Conservation (phyloP, 1,140 invertebrate genomes). For the Samia ricini region DNA sequence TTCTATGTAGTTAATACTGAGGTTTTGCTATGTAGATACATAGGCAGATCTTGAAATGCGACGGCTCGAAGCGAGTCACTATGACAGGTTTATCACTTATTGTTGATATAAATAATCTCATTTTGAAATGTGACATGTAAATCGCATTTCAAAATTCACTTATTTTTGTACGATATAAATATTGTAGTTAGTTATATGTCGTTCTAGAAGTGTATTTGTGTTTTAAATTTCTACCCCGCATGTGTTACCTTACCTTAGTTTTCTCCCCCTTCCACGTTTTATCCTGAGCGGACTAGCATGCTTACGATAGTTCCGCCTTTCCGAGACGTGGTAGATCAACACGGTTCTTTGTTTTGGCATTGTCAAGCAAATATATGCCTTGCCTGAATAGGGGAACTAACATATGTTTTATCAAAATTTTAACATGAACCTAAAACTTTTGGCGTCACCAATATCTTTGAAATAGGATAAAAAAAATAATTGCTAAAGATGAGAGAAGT, state of each 20-base stretch:
- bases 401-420: constrained; percentile 42
- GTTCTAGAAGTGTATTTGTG: neutral
- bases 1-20: no score
- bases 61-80: no score
- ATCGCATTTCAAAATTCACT: no score
- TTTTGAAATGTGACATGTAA: no score
- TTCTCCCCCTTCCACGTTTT: constrained; percentile 42
- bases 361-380: constrained; percentile 36
- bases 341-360: constrained; percentile 67
- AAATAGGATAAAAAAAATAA: no score
- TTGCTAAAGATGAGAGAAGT: no score
- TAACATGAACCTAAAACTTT: constrained; percentile 36
- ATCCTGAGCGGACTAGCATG: constrained; percentile 58
- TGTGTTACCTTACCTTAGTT: neutral
- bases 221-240: neutral
- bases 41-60: no score
- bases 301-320: constrained; percentile 46
- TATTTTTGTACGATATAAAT: no score
- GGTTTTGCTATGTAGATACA: no score
- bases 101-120: no score
- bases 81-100: no score
- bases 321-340: constrained; percentile 68
- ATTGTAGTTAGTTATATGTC: no score
- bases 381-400: constrained; percentile 72
- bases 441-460: constrained; percentile 26